These are phyloP conservation scores for Drymonia ruficornis DNA, from an alignment of 2,888 invertebrate species.

Conservation along the genomic window DNA sequence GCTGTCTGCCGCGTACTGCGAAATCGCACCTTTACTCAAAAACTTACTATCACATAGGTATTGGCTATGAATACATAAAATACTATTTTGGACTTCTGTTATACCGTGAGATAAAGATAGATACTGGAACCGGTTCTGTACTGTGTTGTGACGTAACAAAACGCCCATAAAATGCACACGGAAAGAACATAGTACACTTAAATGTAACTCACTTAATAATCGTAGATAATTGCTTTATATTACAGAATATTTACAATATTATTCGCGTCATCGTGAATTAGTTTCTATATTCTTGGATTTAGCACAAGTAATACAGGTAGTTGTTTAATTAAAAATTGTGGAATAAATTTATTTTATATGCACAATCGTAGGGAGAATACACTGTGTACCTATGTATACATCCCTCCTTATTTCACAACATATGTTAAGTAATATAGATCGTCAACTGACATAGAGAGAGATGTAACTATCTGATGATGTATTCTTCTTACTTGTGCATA, in stretches of 20 bases:
- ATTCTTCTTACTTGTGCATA: conserved; percentile 12
- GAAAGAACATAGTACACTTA: conserved; percentile 57
- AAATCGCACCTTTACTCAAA: no score
- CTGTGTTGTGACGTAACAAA: conserved; percentile 42
- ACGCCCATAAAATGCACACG: conserved; percentile 60
- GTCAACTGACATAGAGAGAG: neutral
- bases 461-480: neutral
- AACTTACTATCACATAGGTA: no score
- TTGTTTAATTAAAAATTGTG: conserved; percentile 14
- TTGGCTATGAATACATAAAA: no score
- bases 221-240: conserved; percentile 52
- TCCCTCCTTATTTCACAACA: no score
- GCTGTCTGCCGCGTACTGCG: no score
- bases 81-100: no score
- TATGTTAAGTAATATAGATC: no score
- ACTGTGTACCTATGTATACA: neutral
- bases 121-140: no score
- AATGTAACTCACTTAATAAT: conserved; percentile 59
- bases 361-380: conserved; percentile 18
- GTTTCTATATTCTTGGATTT: conserved; percentile 59
- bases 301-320: conserved; percentile 51
- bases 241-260: conserved; percentile 75
- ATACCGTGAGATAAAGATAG: no score
- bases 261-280: conserved; percentile 51
- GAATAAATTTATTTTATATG: conserved; percentile 52